These are phyloP conservation scores for Amphimallon solstitiale DNA, from an alignment of 2,888 invertebrate genomes.

Conservation along the genomic window DNA sequence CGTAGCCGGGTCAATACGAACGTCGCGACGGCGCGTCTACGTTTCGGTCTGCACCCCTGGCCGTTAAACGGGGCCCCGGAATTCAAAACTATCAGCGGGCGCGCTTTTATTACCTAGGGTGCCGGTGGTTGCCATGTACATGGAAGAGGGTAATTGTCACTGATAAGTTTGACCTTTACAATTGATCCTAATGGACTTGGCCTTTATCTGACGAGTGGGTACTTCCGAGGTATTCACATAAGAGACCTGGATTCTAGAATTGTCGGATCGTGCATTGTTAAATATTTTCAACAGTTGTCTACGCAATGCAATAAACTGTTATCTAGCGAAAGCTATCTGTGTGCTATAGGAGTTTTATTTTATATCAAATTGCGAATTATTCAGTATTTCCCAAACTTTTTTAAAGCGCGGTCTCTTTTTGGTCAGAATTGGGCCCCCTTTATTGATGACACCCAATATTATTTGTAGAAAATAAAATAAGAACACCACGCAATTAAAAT, in stretches of 20 bases:
- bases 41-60: constrained; percentile 31
- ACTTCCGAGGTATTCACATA: background rate
- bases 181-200: constrained; percentile 22
- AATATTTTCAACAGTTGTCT: too few relatives aligned
- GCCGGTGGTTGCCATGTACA: constrained; percentile 5
- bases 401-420: too few relatives aligned
- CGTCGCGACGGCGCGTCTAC: constrained; percentile 63
- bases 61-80: constrained; percentile 8
- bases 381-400: too few relatives aligned
- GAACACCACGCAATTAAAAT: too few relatives aligned
- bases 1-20: constrained; percentile 63
- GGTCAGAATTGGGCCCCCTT: too few relatives aligned
- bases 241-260: background rate
- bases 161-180: constrained; percentile 22
- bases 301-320: too few relatives aligned
- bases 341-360: too few relatives aligned
- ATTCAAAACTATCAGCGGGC: constrained; percentile 1
- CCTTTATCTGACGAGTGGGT: constrained; percentile 7
- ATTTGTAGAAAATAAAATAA: too few relatives aligned
- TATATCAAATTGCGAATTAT: too few relatives aligned
- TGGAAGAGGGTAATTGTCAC: constrained; percentile 13
- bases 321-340: too few relatives aligned
- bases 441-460: too few relatives aligned
- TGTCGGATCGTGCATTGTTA: too few relatives aligned
- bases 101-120: constrained; percentile 13